Conservation (phyloP, 2,113 vertebrate genomes). For the Bubalus kerabau region DNA sequence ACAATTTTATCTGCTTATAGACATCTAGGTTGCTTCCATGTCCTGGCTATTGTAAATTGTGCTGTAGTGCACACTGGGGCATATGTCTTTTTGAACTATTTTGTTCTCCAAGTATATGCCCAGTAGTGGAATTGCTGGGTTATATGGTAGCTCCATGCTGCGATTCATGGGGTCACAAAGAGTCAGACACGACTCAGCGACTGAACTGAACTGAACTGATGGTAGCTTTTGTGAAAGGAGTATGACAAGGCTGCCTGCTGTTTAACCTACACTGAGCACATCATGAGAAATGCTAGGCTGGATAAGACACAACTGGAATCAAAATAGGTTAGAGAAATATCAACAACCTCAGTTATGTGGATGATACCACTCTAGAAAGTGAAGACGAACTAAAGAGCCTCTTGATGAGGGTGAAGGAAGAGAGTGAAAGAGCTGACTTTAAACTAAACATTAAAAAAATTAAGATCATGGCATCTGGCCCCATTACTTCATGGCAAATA, state of each 20-base stretch:
- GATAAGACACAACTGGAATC: background rate
- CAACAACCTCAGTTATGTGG: background rate
- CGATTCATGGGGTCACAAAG: no score
- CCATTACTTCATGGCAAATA: background rate
- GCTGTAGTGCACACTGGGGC: background rate
- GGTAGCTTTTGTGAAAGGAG: background rate
- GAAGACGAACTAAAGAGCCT: background rate
- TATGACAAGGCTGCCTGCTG: background rate
- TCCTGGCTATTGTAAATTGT: background rate
- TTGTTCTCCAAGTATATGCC: background rate
- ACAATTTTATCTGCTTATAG: background rate
- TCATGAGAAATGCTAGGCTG: background rate
- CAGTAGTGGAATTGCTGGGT: background rate
- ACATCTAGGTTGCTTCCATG: background rate
- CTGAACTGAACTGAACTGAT: background rate
- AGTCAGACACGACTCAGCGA: rapidly evolving
- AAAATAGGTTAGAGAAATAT: background rate
- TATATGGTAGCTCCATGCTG: background rate
- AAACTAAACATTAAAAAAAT: background rate
- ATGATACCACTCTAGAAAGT: no score
- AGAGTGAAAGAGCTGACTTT: background rate
- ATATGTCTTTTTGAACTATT: rapidly evolving
- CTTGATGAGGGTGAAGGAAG: background rate
- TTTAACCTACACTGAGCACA: background rate
- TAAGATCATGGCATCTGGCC: background rate